phyloP scores from a whole-genome alignment of 1,140 invertebrate genomes.

The Procambarus clarkii region DNA sequence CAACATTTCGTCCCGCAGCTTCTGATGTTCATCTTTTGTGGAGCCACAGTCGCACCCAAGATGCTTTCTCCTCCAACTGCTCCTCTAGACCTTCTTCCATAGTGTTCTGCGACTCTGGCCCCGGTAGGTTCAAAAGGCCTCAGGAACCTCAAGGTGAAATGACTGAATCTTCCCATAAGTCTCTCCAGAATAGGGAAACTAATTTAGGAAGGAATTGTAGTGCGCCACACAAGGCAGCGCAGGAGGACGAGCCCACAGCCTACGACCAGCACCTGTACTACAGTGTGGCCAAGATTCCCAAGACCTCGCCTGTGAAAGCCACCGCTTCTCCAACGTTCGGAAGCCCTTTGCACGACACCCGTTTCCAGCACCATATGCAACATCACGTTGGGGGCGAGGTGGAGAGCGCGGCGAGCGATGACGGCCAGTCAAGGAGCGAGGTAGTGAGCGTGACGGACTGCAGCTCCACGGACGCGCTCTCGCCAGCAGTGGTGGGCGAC shows the following conservation, averaged over 20 bases:
- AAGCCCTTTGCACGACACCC: not conserved
- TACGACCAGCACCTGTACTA: slow-evolving; percentile 49
- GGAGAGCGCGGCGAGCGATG: slow-evolving; percentile 27
- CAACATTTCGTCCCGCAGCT: slow-evolving; percentile 76
- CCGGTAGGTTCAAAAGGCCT: slow-evolving; percentile 84
- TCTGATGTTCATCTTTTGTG: slow-evolving; percentile 75
- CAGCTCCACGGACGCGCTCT: slow-evolving; percentile 50
- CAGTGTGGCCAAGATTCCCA: not conserved
- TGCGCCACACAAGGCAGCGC: not conserved
- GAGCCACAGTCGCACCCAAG: slow-evolving; percentile 77
- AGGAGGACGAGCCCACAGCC: slow-evolving; percentile 13
- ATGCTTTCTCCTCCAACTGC: slow-evolving; percentile 74
- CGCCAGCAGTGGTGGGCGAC: slow-evolving; percentile 4
- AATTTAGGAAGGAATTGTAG: not conserved
- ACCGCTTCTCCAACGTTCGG: not conserved
- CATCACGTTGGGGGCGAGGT: slow-evolving; percentile 10
- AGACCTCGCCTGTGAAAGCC: not conserved
- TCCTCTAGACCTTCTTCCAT: slow-evolving; percentile 79
- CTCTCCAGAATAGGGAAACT: slow-evolving; percentile 32
- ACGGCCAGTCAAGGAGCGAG: not conserved
- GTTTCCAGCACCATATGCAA: not conserved
- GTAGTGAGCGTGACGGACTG: slow-evolving; percentile 30
- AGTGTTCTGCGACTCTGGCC: slow-evolving; percentile 89
- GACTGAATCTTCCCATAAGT: slow-evolving; percentile 2
- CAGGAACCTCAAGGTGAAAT: slow-evolving; percentile 20